These are phyloP conservation scores for Microtus ochrogaster DNA, from an alignment of 2,113 vertebrate genomes.

Conservation along the genomic window DNA sequence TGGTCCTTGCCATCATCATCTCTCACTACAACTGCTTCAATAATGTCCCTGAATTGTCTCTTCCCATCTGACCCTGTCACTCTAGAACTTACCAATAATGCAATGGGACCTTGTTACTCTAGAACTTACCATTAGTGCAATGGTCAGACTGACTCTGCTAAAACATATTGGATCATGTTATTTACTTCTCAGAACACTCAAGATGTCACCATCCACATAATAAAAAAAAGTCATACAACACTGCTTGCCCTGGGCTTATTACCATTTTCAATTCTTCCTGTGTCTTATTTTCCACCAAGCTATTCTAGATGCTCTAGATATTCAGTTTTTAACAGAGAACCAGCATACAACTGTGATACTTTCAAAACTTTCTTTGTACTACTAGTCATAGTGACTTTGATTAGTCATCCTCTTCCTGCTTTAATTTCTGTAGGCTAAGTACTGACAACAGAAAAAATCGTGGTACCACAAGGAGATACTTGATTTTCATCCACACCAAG, in stretches of 20 bases:
- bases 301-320: not conserved
- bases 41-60: not conserved
- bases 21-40: not conserved
- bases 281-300: not conserved
- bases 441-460: conserved; percentile 50
- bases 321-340: not conserved
- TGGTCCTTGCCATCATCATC: not conserved
- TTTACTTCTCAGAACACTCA: not conserved
- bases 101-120: not conserved
- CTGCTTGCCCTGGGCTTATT: not conserved
- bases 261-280: not conserved
- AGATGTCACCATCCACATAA: not conserved
- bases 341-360: not conserved
- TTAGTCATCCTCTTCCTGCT: not conserved
- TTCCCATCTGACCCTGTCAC: not conserved
- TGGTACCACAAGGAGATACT: conserved; percentile 52
- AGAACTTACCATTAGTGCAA: not conserved
- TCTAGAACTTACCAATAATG: not conserved
- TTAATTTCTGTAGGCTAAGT: conserved; percentile 42
- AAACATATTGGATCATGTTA: not conserved
- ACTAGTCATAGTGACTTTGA: not conserved
- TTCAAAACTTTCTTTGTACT: conserved; percentile 1
- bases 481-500: conserved; percentile 60
- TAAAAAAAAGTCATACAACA: not conserved
- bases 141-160: not conserved